These are phyloP conservation scores for Syngnathus rostellatus DNA, from an alignment of 2,797 vertebrate species.

Conservation along the genomic window DNA sequence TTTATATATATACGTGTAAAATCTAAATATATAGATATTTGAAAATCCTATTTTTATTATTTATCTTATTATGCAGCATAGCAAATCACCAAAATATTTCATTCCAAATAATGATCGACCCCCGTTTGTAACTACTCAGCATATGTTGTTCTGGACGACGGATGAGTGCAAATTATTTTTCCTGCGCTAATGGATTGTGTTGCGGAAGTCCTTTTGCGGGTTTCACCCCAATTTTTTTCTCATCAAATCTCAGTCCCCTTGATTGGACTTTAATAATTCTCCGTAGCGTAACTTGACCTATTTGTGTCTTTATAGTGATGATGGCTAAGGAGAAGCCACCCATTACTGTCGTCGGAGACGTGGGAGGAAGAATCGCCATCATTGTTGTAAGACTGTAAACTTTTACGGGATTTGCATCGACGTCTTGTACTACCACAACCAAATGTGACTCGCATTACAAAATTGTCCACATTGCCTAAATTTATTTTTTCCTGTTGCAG, in stretches of 20 bases:
- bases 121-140: no score
- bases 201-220: slow-evolving; percentile 23
- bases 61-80: no score
- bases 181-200: no score
- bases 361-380: slow-evolving; percentile 95
- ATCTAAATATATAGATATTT: no score
- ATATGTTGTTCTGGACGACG: background rate
- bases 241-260: slow-evolving; percentile 12
- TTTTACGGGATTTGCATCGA: background rate
- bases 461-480: no score
- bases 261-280: background rate
- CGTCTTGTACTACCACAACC: background rate
- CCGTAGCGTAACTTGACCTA: background rate
- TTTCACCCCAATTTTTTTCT: slow-evolving; percentile 32
- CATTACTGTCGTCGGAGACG: slow-evolving; percentile 94
- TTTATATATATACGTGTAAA: no score
- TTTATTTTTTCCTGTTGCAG: no score
- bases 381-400: slow-evolving; percentile 79
- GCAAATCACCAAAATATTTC: background rate
- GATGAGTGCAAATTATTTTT: background rate
- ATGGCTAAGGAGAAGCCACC: slow-evolving; percentile 99
- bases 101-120: slow-evolving; percentile 22
- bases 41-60: no score
- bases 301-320: slow-evolving; percentile 74
- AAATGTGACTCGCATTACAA: no score